Percentiles rank a stretch among this genome's conserved stretches.
Evolutionary conservation across 1,140 invertebrate genomes (phyloP).

Genomic region (Lerema accius): DNA sequence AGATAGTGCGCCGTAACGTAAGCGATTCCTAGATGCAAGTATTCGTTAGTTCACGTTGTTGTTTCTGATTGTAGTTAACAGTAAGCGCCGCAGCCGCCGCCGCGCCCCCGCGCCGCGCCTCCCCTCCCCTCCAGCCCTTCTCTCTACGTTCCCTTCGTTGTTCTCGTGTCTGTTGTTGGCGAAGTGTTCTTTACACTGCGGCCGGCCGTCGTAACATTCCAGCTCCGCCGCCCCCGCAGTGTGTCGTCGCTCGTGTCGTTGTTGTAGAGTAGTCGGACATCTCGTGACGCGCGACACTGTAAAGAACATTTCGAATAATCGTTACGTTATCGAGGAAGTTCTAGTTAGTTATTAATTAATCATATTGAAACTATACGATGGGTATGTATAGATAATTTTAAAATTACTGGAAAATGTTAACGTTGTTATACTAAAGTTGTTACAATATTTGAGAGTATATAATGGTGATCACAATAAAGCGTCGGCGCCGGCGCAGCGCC

Average conservation of each 20-base stretch:
- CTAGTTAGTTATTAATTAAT: constrained; percentile 63
- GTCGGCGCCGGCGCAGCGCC: constrained; percentile 53
- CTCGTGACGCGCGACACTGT: constrained; percentile 42
- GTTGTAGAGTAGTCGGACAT: constrained; percentile 19
- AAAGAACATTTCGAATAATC: constrained; percentile 51
- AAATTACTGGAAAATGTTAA: constrained; percentile 76
- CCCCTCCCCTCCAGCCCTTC: constrained; percentile 23
- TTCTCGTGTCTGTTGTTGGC: constrained; percentile 43
- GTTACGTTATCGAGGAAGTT: constrained; percentile 55
- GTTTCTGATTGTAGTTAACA: constrained; percentile 24
- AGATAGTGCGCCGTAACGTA: constrained; percentile 6
- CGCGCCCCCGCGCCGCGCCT: neutral
- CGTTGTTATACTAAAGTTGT: constrained; percentile 83
- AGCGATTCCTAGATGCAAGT: constrained; percentile 18
- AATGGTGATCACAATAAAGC: constrained; percentile 69
- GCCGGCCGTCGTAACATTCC: constrained; percentile 41
- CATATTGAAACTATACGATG: constrained; percentile 50
- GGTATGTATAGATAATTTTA: constrained; percentile 72
- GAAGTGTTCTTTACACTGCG: constrained; percentile 56
- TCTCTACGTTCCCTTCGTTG: constrained; percentile 43
- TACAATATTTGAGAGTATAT: constrained; percentile 84
- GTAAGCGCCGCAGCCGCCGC: neutral
- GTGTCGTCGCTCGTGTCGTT: too few relatives aligned
- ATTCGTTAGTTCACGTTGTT: constrained; percentile 29
- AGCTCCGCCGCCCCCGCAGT: constrained; percentile 36